Base-by-base conservation (phyloP, 2,888 invertebrate genomes). In the Thymelicus lineola region DNA sequence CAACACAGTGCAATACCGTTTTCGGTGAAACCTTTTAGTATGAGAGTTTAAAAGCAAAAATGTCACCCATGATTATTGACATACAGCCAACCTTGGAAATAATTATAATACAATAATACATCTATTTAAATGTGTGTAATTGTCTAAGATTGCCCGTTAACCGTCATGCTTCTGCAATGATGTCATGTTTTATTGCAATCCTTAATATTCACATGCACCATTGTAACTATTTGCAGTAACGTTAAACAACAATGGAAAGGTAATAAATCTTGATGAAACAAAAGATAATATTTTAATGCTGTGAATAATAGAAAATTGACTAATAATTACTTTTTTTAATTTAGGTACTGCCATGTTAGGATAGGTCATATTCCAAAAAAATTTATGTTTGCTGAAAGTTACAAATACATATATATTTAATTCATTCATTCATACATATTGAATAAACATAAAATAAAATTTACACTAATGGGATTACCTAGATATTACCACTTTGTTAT, bases 111-210 rank as follows among this genome's bases (percentile, higher is more conserved):
- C 45, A 55, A 45, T 61, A 42, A 55, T 67, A 45, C 42, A 57
- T 62, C 53, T 68, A 50, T 67, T 42, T 62, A 36, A 57, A 62
- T 35, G 12, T 42, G 42, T 42, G 17, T 55, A 61, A 67, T 67
- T 60, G 62, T 9, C 45, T 62, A 60, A 57, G 55, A 68, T 35
- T 62, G 12, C 38, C 62, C 46, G 17, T 45, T 36, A 55, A 36
- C 50, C 7, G 20, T 55, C 66, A 60, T 42, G 42, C 42, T 15
- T 20, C 6, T 53, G 28, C 2, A 20, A 60, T 50, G 48, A 59
- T 66, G 58, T 50, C 64, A 55, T 42, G 17, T 12, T 53, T 53
- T 48, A 48, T 48, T 12, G 12, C 53, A 20, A 20, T 53, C 20
- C n/a, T 12, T 20, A 17, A 20, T 20, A 53, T 53, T 53, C 9